These are phyloP conservation scores for Montipora cactus DNA, from an alignment of 64 coral and sea anemone genomes.

Conservation along the genomic window DNA sequence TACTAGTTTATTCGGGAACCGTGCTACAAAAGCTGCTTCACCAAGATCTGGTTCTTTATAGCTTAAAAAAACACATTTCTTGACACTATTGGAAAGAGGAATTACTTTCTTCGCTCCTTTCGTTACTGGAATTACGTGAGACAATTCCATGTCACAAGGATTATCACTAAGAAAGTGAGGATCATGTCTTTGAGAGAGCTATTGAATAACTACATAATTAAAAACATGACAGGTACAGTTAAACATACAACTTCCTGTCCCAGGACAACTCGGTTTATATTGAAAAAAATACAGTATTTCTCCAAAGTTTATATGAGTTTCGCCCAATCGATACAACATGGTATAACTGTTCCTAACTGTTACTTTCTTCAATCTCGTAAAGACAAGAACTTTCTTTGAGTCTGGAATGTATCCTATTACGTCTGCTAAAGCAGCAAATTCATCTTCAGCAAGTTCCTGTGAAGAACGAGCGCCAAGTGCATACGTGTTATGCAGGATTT, in stretches of 20 bases:
- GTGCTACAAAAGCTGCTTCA: conserved; percentile 45
- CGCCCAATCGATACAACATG: conserved; percentile 31
- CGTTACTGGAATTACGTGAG: conserved; percentile 43
- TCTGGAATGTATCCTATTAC: no score
- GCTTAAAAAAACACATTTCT: conserved; percentile 38
- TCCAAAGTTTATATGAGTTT: conserved; percentile 19
- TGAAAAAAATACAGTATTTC: conserved; percentile 60
- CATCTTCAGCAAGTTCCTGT: no score
- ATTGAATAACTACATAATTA: conserved; percentile 52
- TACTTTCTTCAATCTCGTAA: conserved; percentile 39
- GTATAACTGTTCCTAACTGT: conserved; percentile 56
- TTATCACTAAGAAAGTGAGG: conserved; percentile 18
- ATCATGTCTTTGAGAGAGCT: conserved; percentile 20
- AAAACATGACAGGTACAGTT: conserved; percentile 45
- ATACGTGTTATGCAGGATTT: neutral
- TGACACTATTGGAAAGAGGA: conserved; percentile 31
- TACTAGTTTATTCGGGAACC: conserved; percentile 49
- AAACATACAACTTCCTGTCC: conserved; percentile 49
- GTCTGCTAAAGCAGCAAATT: no score
- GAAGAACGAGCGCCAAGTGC: no score
- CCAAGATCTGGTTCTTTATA: conserved; percentile 23
- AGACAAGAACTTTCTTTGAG: neutral
- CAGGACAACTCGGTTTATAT: conserved; percentile 50
- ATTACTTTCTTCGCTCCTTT: conserved; percentile 33
- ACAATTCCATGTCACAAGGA: conserved; percentile 7